Evolutionary conservation across 2,888 invertebrate genomes (phyloP).

Genomic region (Xylota sylvarum): DNA sequence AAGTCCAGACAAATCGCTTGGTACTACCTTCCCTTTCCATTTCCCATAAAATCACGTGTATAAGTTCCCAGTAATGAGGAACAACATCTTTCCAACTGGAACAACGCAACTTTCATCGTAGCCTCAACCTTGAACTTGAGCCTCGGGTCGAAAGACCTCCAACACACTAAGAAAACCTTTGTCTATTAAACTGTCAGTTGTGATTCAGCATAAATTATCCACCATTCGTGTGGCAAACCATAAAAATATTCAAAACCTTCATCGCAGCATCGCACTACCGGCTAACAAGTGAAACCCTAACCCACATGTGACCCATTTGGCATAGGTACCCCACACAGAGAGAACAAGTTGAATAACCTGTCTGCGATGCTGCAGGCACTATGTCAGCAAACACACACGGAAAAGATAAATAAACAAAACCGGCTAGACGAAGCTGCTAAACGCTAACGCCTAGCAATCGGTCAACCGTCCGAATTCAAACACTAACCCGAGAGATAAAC

Average conservation of each 20-base stretch:
- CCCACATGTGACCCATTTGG: conserved; percentile 8
- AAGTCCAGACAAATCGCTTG: too few relatives aligned
- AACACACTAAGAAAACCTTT: background rate
- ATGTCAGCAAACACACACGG: background rate
- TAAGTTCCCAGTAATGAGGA: background rate
- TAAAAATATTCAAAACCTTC: background rate
- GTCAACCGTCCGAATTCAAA: conserved; percentile 27
- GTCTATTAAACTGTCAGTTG: background rate
- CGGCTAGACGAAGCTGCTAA: background rate
- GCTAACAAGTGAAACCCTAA: conserved; percentile 7
- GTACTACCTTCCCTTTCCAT: too few relatives aligned
- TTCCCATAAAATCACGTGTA: background rate
- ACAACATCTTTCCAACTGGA: background rate
- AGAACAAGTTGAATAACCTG: conserved; percentile 65
- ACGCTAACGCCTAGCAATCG: background rate
- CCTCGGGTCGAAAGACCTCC: background rate
- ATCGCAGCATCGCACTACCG: background rate
- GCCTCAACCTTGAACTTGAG: conserved; percentile 13
- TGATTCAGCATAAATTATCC: background rate
- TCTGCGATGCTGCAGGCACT: conserved; percentile 34
- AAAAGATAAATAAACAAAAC: conserved; percentile 37
- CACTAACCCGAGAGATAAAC: background rate
- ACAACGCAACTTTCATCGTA: background rate
- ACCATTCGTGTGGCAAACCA: background rate
- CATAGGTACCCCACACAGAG: background rate